These are phyloP conservation scores for Alsophila aescularia DNA, from an alignment of 2,888 invertebrate genomes.

Conservation along the genomic window DNA sequence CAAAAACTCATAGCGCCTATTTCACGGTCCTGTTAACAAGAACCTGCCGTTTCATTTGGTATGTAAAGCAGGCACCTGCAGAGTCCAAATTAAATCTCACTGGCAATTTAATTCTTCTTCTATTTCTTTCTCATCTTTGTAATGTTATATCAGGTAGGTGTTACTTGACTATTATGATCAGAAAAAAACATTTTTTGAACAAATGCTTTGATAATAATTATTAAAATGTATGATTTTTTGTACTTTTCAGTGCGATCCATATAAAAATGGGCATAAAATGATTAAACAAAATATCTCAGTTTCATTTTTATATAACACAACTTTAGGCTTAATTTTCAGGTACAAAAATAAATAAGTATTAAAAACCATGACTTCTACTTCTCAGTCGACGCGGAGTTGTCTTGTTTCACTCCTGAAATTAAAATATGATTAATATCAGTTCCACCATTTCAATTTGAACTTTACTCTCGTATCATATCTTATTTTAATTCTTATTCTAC, in stretches of 20 bases:
- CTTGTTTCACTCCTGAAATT: constrained; percentile 27
- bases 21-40: constrained; percentile 1
- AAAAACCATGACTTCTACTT: background rate
- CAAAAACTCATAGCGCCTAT: background rate
- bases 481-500: background rate
- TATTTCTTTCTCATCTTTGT: background rate
- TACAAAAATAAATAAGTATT: constrained; percentile 34
- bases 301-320: constrained; percentile 1
- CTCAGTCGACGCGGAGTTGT: constrained; percentile 1
- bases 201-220: too few relatives aligned
- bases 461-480: background rate
- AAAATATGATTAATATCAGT: constrained; percentile 3
- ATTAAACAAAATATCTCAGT: background rate
- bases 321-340: constrained; percentile 25
- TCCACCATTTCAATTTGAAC: background rate
- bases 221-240: too few relatives aligned
- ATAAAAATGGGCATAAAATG: background rate
- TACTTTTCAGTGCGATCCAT: too few relatives aligned
- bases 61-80: constrained; percentile 20
- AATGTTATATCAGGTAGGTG: too few relatives aligned
- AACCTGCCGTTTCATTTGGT: constrained; percentile 20
- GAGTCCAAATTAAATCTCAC: constrained; percentile 2
- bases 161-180: too few relatives aligned
- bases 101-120: background rate
- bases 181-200: too few relatives aligned